phyloP scores from a whole-genome alignment of 2,113 vertebrate genomes.

The Phocoena sinus region DNA sequence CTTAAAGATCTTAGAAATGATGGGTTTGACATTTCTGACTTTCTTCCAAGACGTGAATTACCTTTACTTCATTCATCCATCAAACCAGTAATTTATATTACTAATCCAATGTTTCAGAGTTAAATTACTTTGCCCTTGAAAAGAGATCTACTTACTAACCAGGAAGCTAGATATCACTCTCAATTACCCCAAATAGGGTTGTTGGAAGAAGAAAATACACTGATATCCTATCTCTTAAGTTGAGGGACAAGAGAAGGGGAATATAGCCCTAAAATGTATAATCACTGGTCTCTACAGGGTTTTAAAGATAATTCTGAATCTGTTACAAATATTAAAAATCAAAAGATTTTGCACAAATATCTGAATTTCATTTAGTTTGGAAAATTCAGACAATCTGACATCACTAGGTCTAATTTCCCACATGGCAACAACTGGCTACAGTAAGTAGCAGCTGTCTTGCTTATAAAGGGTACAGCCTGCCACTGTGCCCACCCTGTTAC shows the following conservation, averaged over 20 bases:
- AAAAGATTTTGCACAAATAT: neutral
- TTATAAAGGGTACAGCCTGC: neutral
- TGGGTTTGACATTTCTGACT: conserved; percentile 54
- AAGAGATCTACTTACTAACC: conserved; percentile 36
- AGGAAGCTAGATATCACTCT: conserved; percentile 13
- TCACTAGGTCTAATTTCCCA: neutral
- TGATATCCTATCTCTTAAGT: neutral
- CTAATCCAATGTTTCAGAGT: conserved; percentile 52
- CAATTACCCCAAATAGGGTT: neutral
- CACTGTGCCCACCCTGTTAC: neutral
- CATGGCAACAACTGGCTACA: neutral
- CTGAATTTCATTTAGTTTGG: neutral
- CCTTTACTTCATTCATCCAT: conserved; percentile 28
- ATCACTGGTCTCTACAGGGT: neutral
- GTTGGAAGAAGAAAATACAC: neutral
- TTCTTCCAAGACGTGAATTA: conserved; percentile 49
- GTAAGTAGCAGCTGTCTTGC: neutral
- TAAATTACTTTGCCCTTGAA: conserved; percentile 14
- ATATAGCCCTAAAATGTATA: neutral
- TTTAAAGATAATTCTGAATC: neutral
- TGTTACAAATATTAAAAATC: neutral
- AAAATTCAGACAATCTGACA: neutral
- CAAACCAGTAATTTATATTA: conserved; percentile 6
- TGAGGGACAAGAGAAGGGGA: neutral
- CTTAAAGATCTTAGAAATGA: conserved; percentile 43